Percentiles rank a stretch among this genome's conserved stretches.
These are phyloP conservation scores for Anaspis maculata DNA, from an alignment of 2,888 invertebrate genomes.

Conservation along the genomic window DNA sequence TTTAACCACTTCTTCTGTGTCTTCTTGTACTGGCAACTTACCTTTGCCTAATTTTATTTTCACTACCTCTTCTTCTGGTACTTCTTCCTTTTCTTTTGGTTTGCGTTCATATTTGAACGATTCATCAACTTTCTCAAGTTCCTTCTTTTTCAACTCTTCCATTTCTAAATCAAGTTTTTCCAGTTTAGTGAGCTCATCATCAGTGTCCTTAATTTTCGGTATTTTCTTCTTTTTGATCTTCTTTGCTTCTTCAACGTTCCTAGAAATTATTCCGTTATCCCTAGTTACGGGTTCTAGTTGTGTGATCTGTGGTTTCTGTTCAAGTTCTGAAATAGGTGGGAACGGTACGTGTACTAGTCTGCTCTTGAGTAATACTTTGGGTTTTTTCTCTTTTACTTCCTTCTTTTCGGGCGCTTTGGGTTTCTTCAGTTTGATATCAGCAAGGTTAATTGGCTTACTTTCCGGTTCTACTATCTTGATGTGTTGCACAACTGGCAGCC, in stretches of 20 bases:
- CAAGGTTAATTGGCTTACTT: slow-evolving; percentile 50
- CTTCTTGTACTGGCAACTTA: slow-evolving; percentile 39
- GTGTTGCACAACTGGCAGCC: slow-evolving; percentile 10
- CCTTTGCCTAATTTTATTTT: slow-evolving; percentile 43
- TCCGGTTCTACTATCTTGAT: slow-evolving; percentile 49
- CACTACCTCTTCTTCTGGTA: slow-evolving; percentile 28
- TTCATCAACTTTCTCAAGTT: slow-evolving; percentile 38
- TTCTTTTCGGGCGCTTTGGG: slow-evolving; percentile 27
- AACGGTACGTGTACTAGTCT: slow-evolving; percentile 50
- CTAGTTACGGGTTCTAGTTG: slow-evolving; percentile 29
- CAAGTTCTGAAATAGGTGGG: slow-evolving; percentile 32
- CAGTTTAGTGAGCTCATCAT: slow-evolving; percentile 36
- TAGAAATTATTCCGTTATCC: slow-evolving; percentile 42
- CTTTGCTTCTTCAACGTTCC: slow-evolving; percentile 44
- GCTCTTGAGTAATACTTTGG: slow-evolving; percentile 62
- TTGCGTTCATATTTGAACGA: slow-evolving; percentile 34
- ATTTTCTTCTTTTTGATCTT: slow-evolving; percentile 31
- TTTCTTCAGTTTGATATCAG: slow-evolving; percentile 54
- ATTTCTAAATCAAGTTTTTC: slow-evolving; percentile 42
- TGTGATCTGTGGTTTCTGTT: slow-evolving; percentile 31
- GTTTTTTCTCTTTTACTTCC: slow-evolving; percentile 41
- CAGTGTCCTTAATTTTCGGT: slow-evolving; percentile 38
- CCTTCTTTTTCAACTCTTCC: slow-evolving; percentile 36
- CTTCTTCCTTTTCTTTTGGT: slow-evolving; percentile 29
- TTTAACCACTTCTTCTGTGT: slow-evolving; percentile 40